These are phyloP conservation scores for Myopa tessellatipennis DNA, from an alignment of 2,888 invertebrate genomes.

Conservation along the genomic window DNA sequence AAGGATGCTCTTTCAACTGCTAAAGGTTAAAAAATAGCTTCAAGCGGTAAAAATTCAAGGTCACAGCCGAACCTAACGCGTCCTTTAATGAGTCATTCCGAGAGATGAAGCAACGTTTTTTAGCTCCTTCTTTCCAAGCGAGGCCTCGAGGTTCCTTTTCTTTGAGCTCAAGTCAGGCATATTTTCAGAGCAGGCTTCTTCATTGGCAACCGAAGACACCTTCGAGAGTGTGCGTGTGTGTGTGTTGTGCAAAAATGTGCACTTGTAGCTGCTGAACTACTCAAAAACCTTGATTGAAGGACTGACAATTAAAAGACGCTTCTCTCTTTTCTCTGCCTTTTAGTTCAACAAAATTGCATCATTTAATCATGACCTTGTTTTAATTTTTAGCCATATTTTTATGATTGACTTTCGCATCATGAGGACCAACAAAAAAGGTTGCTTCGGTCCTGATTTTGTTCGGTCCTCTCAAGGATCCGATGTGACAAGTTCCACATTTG, in stretches of 20 bases:
- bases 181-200: too few species aligned
- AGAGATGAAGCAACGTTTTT: neutral
- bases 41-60: slow-evolving; percentile 26
- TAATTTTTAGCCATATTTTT: slow-evolving; percentile 24
- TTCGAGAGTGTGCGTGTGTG: too few species aligned
- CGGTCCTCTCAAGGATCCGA: neutral
- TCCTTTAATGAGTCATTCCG: neutral
- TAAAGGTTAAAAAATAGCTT: slow-evolving; percentile 21
- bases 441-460: too few species aligned
- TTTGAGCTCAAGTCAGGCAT: neutral
- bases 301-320: neutral
- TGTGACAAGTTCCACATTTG: neutral
- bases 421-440: neutral
- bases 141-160: neutral
- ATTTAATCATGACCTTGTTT: slow-evolving; percentile 21
- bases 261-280: neutral
- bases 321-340: neutral
- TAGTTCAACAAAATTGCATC: neutral
- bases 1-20: neutral
- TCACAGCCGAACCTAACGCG: neutral
- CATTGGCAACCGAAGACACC: too few species aligned
- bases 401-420: slow-evolving; percentile 18
- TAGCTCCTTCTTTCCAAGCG: neutral
- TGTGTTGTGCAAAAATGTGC: neutral
- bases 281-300: too few species aligned